Evolutionary conservation across 2,113 vertebrate species (phyloP).

Genomic region (Prionailurus viverrinus): DNA sequence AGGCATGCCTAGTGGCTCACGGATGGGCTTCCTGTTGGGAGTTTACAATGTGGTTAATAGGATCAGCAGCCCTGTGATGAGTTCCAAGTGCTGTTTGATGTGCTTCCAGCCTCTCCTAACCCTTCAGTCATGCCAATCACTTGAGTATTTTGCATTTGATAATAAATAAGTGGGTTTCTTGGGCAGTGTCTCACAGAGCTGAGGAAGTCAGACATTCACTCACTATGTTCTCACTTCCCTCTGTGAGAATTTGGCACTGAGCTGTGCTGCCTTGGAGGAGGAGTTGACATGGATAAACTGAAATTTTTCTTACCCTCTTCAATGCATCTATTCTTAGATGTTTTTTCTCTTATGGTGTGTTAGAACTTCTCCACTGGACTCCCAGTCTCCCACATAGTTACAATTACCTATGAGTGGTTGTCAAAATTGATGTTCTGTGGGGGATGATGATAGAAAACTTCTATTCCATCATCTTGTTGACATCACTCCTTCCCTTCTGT

Average conservation of each 20-base stretch:
- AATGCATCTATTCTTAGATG: neutral
- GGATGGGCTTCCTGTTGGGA: neutral
- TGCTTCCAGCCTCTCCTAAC: neutral
- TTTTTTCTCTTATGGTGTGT: neutral
- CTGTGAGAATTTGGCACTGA: neutral
- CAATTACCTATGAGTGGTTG: neutral
- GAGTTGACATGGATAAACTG: neutral
- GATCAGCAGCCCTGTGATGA: neutral
- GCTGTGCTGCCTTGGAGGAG: neutral
- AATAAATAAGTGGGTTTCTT: neutral
- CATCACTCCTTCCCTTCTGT: neutral
- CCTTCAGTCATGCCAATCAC: neutral
- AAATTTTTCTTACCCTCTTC: neutral
- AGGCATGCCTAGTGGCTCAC: neutral
- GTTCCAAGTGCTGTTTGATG: neutral
- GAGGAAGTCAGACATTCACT: neutral
- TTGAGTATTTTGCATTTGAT: neutral
- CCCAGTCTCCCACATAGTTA: neutral
- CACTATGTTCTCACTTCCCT: neutral
- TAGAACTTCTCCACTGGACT: neutral
- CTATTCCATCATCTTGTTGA: neutral
- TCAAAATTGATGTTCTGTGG: neutral
- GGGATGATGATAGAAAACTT: neutral
- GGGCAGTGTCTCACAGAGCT: neutral
- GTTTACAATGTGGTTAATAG: neutral